phyloP scores from a whole-genome alignment of 2,113 vertebrate genomes.

The Pogonocichla stellata region DNA sequence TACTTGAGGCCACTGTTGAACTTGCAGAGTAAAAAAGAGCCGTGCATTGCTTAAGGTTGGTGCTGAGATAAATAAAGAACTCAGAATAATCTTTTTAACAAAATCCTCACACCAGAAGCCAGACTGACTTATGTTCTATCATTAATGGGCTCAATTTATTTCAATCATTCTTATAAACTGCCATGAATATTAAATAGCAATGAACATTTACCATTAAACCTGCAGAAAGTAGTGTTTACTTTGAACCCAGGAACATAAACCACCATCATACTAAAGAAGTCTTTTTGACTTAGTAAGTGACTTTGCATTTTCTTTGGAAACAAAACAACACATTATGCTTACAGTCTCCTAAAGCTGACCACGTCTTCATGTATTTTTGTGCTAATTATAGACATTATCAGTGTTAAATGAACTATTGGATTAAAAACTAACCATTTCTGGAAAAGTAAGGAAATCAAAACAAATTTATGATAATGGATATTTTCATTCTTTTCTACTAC shows the following conservation, averaged over 20 bases:
- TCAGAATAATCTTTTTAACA: not conserved
- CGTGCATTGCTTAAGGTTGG: not conserved
- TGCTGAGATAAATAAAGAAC: not conserved
- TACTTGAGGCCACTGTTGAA: not conserved
- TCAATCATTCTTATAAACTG: not conserved
- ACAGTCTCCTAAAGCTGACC: not conserved
- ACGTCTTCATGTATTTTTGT: not conserved
- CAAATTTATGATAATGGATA: not conserved
- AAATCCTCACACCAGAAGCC: not conserved
- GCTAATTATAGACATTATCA: not conserved
- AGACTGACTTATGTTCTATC: not conserved
- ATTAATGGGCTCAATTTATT: not conserved
- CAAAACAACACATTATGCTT: not conserved
- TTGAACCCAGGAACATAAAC: not conserved
- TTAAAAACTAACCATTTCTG: not conserved
- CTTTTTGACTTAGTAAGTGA: not conserved
- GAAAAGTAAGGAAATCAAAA: not conserved
- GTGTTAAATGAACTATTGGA: not conserved
- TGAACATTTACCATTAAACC: not conserved
- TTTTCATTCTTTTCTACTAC: not conserved
- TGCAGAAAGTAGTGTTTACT: not conserved
- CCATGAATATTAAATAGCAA: not conserved
- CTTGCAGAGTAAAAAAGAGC: not conserved
- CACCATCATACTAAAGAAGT: not conserved
- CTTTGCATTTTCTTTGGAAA: not conserved